Base-by-base conservation (phyloP, 2,113 vertebrate genomes). In the Sterna hirundo region DNA sequence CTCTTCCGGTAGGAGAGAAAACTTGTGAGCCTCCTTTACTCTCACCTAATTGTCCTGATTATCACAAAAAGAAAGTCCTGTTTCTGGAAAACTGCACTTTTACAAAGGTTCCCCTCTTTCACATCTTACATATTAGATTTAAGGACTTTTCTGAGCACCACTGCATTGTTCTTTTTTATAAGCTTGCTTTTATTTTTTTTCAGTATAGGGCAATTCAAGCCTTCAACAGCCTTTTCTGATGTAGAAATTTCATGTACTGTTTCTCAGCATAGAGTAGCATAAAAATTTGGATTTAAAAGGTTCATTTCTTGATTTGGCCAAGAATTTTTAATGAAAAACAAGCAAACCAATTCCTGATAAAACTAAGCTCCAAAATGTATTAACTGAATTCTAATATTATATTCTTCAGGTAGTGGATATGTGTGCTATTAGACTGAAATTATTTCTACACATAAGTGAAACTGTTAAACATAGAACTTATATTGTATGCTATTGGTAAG, bases 1-100 rank as follows among this genome's bases (percentile, higher is more conserved):
- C 90, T 94, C 83, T 95, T 92, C 88, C 94, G 92, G 90, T 78
- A 74, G 80, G 74, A 92, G 49, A 60, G 58, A 60, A 22, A 34
- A 83, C 55, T 75, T 90, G 46, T 75, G 74, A 81, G 25, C 13
- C 22, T 90, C n/a, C 29, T 66, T 82, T 86, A 27, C 44, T 92
- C 23, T 4, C 15, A 6, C 38, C 14, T 47, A 25, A n/a, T 76
- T 83, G 40, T 66, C 7, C 17, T 10, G 17, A 47, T 78, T 55
- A 51, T 64, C 21, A 25, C 23, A 84, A 71, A 78, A 86, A 77
- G 18, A 54, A 60, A n/a, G 58, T 47, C 7, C 34, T 5, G 2
- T 68, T 96, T 83, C 44, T 76, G 65, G 19, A 83, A 83, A 94
- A 58, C 26, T 19, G 5, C 12, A 49, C 5, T 93, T 94, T 74